phyloP scores from a whole-genome alignment of 2,888 invertebrate genomes.

The Druceiella hillmani region DNA sequence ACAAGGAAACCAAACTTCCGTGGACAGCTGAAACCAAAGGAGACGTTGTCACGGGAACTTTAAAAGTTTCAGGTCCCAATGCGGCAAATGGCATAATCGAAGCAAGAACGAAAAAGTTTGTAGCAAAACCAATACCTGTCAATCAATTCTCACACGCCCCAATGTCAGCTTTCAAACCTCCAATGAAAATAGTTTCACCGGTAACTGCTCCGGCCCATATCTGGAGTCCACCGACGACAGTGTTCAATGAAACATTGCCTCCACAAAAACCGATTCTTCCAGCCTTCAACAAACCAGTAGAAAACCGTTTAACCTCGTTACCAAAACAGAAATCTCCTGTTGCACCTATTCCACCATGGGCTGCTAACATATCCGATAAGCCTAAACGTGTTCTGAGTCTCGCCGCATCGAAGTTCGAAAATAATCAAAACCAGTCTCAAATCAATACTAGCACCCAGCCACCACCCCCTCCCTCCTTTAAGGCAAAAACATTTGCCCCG shows the following conservation, averaged over 20 bases:
- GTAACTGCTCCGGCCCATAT: constrained; percentile 34
- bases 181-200: constrained; percentile 41
- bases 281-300: constrained; percentile 23
- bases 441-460: background rate
- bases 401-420: constrained; percentile 53
- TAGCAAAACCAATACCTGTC: constrained; percentile 55
- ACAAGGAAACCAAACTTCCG: constrained; percentile 35
- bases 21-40: constrained; percentile 41
- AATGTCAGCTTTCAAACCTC: constrained; percentile 69
- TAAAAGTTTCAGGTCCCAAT: constrained; percentile 31
- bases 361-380: constrained; percentile 32
- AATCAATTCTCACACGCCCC: constrained; percentile 75
- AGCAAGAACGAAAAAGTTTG: constrained; percentile 38
- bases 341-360: constrained; percentile 17
- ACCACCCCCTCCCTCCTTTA: constrained; percentile 13
- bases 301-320: constrained; percentile 31
- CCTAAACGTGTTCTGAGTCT: constrained; percentile 48
- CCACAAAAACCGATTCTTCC: constrained; percentile 7
- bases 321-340: constrained; percentile 16
- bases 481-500: constrained; percentile 24
- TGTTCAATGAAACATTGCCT: constrained; percentile 11
- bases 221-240: constrained; percentile 38
- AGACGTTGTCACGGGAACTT: constrained; percentile 36
- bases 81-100: background rate
- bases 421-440: constrained; percentile 8